Percentiles rank a stretch among this genome's conserved stretches.
Conservation (phyloP, 2,888 invertebrate species). For the Trachelus iudaicus region DNA sequence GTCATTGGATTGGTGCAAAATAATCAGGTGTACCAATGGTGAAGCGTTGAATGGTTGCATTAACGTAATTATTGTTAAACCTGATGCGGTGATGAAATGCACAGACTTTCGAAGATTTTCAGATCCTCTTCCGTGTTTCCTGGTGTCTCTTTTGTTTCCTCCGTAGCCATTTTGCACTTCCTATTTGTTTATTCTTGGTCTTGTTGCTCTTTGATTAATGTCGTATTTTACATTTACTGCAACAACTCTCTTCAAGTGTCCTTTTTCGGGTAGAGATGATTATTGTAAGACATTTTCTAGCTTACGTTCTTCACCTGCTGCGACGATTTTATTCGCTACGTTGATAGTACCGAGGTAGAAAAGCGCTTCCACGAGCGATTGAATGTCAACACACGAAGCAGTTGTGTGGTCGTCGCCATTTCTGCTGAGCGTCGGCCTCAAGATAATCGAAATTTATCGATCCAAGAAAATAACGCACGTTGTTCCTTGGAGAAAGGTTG, state of each 20-base stretch:
- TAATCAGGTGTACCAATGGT: not conserved
- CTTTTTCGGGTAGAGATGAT: not conserved
- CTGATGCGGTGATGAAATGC: slow-evolving; percentile 70
- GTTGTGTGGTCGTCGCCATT: slow-evolving; percentile 33
- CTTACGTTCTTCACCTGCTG: slow-evolving; percentile 13
- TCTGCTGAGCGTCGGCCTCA: slow-evolving; percentile 20
- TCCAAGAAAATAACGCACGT: slow-evolving; percentile 26
- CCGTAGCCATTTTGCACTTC: slow-evolving; percentile 32
- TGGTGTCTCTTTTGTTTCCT: slow-evolving; percentile 45
- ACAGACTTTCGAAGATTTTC: slow-evolving; percentile 78
- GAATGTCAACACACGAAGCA: slow-evolving; percentile 40
- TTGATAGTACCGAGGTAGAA: slow-evolving; percentile 14
- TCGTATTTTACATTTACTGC: not conserved
- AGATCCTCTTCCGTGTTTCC: slow-evolving; percentile 76
- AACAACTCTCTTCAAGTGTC: not conserved
- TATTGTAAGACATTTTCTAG: not conserved
- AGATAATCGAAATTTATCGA: slow-evolving; percentile 46
- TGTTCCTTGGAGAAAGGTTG: slow-evolving; percentile 7
- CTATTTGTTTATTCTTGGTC: slow-evolving; percentile 6
- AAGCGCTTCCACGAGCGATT: slow-evolving; percentile 32
- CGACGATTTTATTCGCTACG: not conserved
- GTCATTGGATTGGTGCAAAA: not conserved
- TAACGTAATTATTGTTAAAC: slow-evolving; percentile 52
- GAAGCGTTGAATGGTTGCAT: not conserved
- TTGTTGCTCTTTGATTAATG: not conserved